phyloP scores from a whole-genome alignment of 2,113 vertebrate species.

The Anarrhichthys ocellatus region DNA sequence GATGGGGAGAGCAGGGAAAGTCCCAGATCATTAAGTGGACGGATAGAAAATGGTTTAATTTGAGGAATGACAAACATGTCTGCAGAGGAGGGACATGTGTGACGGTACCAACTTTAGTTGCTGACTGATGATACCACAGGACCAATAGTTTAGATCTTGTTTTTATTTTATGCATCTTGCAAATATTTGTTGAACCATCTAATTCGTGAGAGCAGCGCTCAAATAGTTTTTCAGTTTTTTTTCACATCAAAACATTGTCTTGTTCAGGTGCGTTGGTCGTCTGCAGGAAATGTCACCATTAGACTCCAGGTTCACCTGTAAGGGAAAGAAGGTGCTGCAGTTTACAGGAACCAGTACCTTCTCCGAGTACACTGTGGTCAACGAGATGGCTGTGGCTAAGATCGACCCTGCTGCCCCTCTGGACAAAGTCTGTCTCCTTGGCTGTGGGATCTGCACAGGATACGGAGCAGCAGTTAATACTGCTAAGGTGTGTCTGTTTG shows the following conservation, averaged over 20 bases:
- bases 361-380: constrained; percentile 86
- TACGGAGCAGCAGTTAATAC: constrained; percentile 88
- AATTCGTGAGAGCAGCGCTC: neutral
- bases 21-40: no score
- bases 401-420: constrained; percentile 81
- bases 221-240: neutral
- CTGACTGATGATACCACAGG: neutral
- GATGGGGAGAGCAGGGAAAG: no score
- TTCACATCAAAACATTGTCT: neutral
- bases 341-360: constrained; percentile 87
- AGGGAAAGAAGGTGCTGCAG: constrained; percentile 83
- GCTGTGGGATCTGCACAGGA: constrained; percentile 86
- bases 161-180: neutral
- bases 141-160: neutral
- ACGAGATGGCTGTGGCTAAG: constrained; percentile 77
- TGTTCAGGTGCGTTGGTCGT: neutral
- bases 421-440: constrained; percentile 84
- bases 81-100: neutral
- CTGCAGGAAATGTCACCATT: constrained; percentile 75
- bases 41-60: no score
- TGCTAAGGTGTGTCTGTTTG: constrained; percentile 77
- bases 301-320: constrained; percentile 84
- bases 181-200: neutral
- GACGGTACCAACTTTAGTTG: neutral
- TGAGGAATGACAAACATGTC: no score